Evolutionary conservation across 1,140 invertebrate species (phyloP).

Genomic region (silkworm (Bombyx mori)): ASM3026992v2 NC_085119.1:10398501-10399000

Average conservation of each 20-base stretch:
- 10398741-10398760: conserved; percentile 89
- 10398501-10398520: no score
- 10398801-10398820: conserved; percentile 85
- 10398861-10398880: conserved; percentile 93
- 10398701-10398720: conserved; percentile 15
- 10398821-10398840: conserved; percentile 93
- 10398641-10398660: no score
- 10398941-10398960: neutral
- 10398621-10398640: no score
- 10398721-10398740: conserved; percentile 94
- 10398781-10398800: conserved; percentile 98
- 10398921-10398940: no score
- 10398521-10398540: no score
- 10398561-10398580: no score
- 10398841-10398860: conserved; percentile 93
- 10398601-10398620: no score
- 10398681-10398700: neutral
- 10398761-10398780: conserved; percentile 86
- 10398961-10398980: no score
- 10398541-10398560: no score
- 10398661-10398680: no score
- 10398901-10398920: neutral
- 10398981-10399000: no score
- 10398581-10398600: no score
- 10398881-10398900: conserved; percentile 93